Evolutionary conservation across 2,797 vertebrate genomes (phyloP), one percentile per base, ranked within the genome.

Genomic region (Ctenopoma kingsleyae): DNA sequence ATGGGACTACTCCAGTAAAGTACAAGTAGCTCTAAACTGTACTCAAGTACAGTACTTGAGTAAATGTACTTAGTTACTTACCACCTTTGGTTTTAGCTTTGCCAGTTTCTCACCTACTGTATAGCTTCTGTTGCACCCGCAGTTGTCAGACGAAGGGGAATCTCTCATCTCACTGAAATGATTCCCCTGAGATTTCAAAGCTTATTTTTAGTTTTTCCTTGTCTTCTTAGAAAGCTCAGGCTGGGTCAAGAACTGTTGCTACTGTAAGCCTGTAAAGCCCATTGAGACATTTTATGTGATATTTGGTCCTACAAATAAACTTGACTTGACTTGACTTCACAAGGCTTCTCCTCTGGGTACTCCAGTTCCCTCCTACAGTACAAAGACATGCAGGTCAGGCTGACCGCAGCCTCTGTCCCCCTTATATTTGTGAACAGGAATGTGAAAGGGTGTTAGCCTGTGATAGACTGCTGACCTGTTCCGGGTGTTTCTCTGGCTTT

Each of bases 291-390:
- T 75, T 89, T 74, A 77, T 74, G 75, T 82, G 74, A 84, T 85
- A 78, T 52, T 43, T 74, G 78, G 75, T 50, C 5, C 50, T 59
- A 78, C 81, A 86, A 86, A 86, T 84, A 88, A 89, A 89, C 82
- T 77, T 80, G 82, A 87, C 81, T 62, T 35, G 57, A 66, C 66
- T 87, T 79, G 79, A 81, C 87, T 89, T 86, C 81, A 81, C 76
- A 81, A 80, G 78, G 70, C 23, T 78, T 85, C 61, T 88, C 85
- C 85, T 85, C 67, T 71, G 79, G 83, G 78, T 71, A 54, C 74
- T 63, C 70, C 23, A 30, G 52, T 53, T 77, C 82, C 74, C 63
- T 76, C 53, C 74, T 41, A 47, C 79, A 67, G 61, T 53, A 57
- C 78, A 58, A 74, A 87, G 73, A 78, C 74, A 43, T 52, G 61